Conservation (phyloP, 2,797 vertebrate species). For the Chloroceryle inda region DNA sequence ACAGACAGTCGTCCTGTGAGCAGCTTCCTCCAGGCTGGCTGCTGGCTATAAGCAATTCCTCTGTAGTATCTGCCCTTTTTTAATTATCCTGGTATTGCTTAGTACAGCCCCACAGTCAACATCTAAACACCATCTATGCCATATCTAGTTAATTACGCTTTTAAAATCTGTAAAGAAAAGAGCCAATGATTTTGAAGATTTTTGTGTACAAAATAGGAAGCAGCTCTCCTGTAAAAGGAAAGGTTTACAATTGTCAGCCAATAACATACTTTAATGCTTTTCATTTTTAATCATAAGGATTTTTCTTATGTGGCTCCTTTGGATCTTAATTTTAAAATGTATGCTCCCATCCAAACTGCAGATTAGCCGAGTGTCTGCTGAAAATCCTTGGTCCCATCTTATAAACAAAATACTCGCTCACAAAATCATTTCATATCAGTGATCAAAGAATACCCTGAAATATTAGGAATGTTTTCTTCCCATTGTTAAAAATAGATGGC, state of each 20-base stretch:
- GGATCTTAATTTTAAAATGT: neutral
- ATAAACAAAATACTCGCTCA: neutral
- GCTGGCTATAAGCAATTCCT: neutral
- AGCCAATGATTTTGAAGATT: neutral
- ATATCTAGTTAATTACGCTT: neutral
- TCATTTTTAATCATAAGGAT: neutral
- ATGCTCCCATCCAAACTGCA: neutral
- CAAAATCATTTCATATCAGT: neutral
- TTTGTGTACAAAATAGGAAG: neutral
- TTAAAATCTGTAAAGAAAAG: neutral
- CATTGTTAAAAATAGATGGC: neutral
- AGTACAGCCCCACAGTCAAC: neutral
- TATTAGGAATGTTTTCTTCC: neutral
- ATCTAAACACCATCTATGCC: neutral
- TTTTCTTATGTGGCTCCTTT: neutral
- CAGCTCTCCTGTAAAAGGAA: neutral
- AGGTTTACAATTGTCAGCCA: neutral
- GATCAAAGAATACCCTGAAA: neutral
- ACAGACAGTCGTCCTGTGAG: neutral
- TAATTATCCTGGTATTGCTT: neutral
- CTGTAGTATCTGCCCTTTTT: neutral
- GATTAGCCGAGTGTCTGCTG: fast-evolving
- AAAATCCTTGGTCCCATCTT: neutral
- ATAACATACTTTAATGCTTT: neutral
- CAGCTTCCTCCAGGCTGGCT: neutral